A percentile compares a stretch with the other conserved stretches of the same genome.
These are phyloP conservation scores for Pachycephala philippinensis DNA, from an alignment of 2,113 vertebrate species.

Conservation along the genomic window DNA sequence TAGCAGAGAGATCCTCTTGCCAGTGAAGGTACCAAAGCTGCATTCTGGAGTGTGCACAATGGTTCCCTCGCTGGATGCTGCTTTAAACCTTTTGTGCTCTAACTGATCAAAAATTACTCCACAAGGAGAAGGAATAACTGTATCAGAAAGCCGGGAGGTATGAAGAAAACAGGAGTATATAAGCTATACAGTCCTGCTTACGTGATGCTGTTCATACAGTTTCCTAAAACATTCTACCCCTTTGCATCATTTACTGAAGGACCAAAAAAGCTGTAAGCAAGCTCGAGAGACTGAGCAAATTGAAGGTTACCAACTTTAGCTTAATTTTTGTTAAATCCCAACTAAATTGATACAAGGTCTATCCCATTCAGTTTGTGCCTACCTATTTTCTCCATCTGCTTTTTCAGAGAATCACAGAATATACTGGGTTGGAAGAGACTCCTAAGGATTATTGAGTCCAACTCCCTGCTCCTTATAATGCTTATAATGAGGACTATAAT, in stretches of 20 bases:
- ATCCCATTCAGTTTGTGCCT: not conserved
- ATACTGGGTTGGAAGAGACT: not conserved
- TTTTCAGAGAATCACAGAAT: not conserved
- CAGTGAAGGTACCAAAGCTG: not conserved
- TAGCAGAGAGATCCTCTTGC: not conserved
- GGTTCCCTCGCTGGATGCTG: not conserved
- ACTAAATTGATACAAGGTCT: not conserved
- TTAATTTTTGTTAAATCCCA: not conserved
- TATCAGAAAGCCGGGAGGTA: not conserved
- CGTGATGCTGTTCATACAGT: not conserved
- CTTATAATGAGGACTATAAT: not conserved
- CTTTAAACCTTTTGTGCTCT: not conserved
- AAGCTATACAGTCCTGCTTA: not conserved
- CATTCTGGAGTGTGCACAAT: not conserved
- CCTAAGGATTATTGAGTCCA: not conserved
- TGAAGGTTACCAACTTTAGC: not conserved
- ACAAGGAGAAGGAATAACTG: not conserved
- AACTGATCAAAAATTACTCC: not conserved
- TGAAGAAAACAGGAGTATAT: not conserved
- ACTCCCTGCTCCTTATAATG: not conserved
- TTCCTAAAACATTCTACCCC: not conserved
- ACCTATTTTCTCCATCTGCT: not conserved
- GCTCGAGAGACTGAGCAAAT: not conserved
- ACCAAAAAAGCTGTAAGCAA: not conserved
- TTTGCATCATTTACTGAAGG: not conserved